A percentile compares a stretch with the other conserved stretches of the same genome.
Conservation (phyloP, 2,888 invertebrate species). For the Chloromyia formosa region DNA sequence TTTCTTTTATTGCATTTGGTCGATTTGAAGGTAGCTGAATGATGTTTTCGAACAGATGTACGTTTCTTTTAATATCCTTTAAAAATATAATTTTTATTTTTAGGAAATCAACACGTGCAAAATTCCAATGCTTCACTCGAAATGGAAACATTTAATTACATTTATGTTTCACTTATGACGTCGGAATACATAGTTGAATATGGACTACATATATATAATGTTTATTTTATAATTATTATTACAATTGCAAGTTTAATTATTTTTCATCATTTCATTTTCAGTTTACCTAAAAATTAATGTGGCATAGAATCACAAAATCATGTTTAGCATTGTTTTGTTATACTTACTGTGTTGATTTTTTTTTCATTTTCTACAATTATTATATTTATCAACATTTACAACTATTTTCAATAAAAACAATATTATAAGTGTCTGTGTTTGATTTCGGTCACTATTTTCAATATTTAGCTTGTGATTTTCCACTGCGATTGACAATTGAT, state of each 20-base stretch:
- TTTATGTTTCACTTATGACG: neutral
- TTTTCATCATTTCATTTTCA: neutral
- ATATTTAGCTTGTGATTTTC: neutral
- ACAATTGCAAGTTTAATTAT: constrained; percentile 25
- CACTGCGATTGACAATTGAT: neutral
- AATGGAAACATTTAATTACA: constrained; percentile 20
- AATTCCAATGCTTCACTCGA: constrained; percentile 6
- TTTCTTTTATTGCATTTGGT: constrained; percentile 17
- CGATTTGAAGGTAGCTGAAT: neutral
- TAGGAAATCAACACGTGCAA: constrained; percentile 31
- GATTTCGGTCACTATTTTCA: constrained; percentile 25
- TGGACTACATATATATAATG: constrained; percentile 18
- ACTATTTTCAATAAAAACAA: constrained; percentile 43
- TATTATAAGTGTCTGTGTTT: constrained; percentile 18
- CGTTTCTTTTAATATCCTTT: neutral
- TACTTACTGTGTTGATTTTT: constrained; percentile 8
- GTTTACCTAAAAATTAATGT: constrained; percentile 37
- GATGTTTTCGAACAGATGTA: neutral
- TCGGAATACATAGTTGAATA: constrained; percentile 32
- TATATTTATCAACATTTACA: constrained; percentile 40
- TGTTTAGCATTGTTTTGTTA: constrained; percentile 32
- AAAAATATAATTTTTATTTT: neutral
- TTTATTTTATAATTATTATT: constrained; percentile 28
- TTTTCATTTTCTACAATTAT: constrained; percentile 16
- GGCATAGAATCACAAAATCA: constrained; percentile 41